Conservation (phyloP, 2,113 vertebrate genomes). For the Eulemur rufifrons region DNA sequence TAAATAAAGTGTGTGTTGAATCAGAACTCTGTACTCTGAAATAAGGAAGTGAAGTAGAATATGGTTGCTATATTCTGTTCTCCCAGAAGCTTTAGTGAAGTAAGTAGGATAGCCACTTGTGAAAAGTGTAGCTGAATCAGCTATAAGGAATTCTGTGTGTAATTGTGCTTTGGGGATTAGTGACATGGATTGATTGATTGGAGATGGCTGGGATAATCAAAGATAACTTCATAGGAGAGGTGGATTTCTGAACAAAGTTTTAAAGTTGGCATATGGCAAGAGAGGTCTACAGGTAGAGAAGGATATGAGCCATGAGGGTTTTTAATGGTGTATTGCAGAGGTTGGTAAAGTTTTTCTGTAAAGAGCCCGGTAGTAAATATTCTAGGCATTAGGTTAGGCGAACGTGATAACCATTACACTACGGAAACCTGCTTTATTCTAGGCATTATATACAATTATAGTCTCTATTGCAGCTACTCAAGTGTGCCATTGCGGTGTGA, state of each 20-base stretch:
- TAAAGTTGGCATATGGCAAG: constrained; percentile 19
- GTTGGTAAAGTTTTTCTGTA: neutral
- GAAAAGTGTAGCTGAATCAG: neutral
- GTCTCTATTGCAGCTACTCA: neutral
- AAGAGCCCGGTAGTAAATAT: neutral
- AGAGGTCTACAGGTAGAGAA: neutral
- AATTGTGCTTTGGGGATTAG: neutral
- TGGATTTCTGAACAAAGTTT: constrained; percentile 26
- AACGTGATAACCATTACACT: too few relatives aligned
- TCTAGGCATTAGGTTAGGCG: neutral
- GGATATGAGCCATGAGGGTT: neutral
- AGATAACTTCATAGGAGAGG: neutral
- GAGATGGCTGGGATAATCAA: neutral
- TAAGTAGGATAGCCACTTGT: neutral
- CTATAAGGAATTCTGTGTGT: neutral
- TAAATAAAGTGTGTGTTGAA: neutral
- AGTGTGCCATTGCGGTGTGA: neutral
- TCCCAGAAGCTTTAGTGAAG: neutral
- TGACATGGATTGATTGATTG: neutral
- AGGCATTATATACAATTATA: neutral
- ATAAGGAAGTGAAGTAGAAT: neutral
- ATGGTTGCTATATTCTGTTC: neutral
- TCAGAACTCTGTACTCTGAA: neutral
- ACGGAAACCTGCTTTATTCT: too few relatives aligned
- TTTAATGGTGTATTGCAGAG: neutral